Conservation (phyloP, 2,888 invertebrate species). For the Calameuta pallipes region DNA sequence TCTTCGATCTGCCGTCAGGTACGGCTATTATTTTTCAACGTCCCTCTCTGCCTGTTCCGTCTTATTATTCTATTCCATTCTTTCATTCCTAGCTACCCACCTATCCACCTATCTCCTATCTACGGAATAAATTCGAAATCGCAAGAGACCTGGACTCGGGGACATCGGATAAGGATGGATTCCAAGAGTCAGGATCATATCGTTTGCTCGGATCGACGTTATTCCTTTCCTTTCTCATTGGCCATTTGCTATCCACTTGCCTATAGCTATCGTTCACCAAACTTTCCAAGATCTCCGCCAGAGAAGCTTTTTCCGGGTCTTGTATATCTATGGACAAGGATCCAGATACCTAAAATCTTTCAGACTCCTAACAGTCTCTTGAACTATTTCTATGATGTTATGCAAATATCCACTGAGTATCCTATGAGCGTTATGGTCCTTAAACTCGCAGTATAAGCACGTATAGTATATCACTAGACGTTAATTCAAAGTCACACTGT, state of each 20-base stretch:
- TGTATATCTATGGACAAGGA: not conserved
- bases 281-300: not conserved
- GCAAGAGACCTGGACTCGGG: not conserved
- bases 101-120: not conserved
- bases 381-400: not conserved
- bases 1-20: not conserved
- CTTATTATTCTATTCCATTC: not conserved
- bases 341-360: not conserved
- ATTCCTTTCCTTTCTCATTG: not conserved
- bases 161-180: not conserved
- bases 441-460: not conserved
- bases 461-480: not conserved
- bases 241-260: not conserved
- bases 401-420: not conserved
- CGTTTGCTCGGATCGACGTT: not conserved
- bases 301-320: not conserved
- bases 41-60: not conserved
- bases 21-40: not conserved
- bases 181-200: not conserved
- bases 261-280: not conserved
- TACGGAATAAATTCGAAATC: not conserved
- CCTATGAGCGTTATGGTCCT: not conserved
- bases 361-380: not conserved
- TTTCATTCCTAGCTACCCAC: not conserved
- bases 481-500: not conserved